Evolutionary conservation across 2,888 invertebrate genomes (phyloP).

Genomic region (Pyrgus malvae): DNA sequence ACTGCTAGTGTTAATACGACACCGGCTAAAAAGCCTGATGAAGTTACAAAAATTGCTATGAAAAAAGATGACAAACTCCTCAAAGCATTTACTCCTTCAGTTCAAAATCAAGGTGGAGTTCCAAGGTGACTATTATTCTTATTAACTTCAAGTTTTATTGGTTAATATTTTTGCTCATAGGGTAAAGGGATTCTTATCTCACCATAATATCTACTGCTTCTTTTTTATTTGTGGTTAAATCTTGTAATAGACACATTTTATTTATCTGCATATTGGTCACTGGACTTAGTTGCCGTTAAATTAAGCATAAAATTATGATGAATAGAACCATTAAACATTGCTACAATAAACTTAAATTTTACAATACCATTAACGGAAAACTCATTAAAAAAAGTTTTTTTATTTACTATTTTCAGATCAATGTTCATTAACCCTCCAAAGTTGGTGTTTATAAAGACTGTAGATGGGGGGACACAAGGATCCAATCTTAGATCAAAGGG

Average conservation of each 20-base stretch:
- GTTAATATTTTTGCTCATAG: too few relatives aligned
- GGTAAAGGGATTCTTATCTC: too few relatives aligned
- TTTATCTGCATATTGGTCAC: too few relatives aligned
- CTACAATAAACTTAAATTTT: too few relatives aligned
- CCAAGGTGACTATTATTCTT: constrained; percentile 47
- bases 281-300: too few relatives aligned
- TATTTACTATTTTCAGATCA: constrained; percentile 52
- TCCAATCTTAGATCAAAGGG: constrained; percentile 55
- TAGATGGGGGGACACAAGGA: constrained; percentile 63
- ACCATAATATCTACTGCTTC: too few relatives aligned
- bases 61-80: constrained; percentile 77
- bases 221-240: too few relatives aligned
- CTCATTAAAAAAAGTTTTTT: too few relatives aligned
- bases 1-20: constrained; percentile 54
- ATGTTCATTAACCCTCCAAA: constrained; percentile 76
- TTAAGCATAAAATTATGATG: too few relatives aligned
- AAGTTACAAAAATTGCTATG: constrained; percentile 62
- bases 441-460: constrained; percentile 75
- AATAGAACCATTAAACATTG: too few relatives aligned
- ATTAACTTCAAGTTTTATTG: background rate
- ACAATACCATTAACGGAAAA: too few relatives aligned
- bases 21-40: constrained; percentile 57
- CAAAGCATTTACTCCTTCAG: constrained; percentile 59
- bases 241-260: too few relatives aligned
- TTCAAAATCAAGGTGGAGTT: constrained; percentile 55